Base-by-base conservation (phyloP, 2,888 invertebrate species). In the Nematopogon swammerdamellus region DNA sequence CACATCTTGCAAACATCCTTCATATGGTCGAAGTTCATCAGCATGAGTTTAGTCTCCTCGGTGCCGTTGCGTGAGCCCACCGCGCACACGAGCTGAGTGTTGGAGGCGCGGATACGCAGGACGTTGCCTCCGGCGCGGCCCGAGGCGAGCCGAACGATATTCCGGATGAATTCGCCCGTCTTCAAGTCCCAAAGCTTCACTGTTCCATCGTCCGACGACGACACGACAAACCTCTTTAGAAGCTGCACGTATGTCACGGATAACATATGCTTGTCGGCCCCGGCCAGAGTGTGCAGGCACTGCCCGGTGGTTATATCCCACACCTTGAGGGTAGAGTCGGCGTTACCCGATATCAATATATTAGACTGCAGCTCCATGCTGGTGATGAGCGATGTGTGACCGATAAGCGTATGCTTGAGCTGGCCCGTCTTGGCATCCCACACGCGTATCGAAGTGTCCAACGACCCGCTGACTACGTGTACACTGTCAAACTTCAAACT, bases 291-390 rank as follows among this genome's bases (percentile, higher is more conserved):
- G 72, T 94, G 92, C 60, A 95, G 82, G 73, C 95, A 96, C 70
- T 91, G 89, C 48, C 95, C 95, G 44, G 90, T 92, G 45, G 88
- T 85, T 56, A 95, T 94, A 70, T 95, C 93, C 95, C 95, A 95
- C n/a, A 95, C 93, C 80, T 95, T 93, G 48, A 95, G 93, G 0
- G 95, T 95, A 2, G 94, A 93, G 73, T 95, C 95, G 11, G 95
- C 95, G 73, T 96, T 95, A 45, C 95, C 95, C 1, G 94, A 94
- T 20, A 96, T 93, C 45, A 96, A 81, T 59, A 93, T 91, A 65
- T 94, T 91, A 65, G 92, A 91, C 49, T 89, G 83, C 46, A 92
- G 71, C 64, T 92, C 91, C 92, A 92, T 92, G 48, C 92, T 93
- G 14, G 92, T 91, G 8, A 95, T 96, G 20, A 95, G 82, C 52